phyloP scores from a whole-genome alignment of 2,113 vertebrate species.

The Pseudopodoces humilis region DNA sequence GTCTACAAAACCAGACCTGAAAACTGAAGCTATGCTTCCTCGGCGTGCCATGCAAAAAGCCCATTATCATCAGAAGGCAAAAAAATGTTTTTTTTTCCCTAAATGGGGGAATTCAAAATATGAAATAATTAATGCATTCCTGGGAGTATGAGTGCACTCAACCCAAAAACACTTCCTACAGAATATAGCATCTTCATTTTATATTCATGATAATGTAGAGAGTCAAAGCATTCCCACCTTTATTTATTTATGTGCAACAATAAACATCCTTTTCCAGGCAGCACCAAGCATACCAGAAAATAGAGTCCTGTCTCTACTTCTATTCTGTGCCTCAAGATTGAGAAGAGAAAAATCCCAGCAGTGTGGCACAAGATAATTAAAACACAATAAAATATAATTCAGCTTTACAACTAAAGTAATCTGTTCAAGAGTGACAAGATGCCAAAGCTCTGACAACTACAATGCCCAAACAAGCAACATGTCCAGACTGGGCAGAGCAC shows the following conservation, averaged over 20 bases:
- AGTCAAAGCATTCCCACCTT: neutral
- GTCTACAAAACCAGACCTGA: neutral
- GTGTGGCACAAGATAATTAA: neutral
- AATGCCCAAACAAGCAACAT: neutral
- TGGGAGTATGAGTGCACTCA: neutral
- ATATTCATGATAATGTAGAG: neutral
- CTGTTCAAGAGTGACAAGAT: neutral
- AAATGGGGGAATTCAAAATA: neutral
- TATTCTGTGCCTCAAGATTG: neutral
- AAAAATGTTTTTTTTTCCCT: neutral
- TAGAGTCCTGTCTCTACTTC: neutral
- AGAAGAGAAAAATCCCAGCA: neutral
- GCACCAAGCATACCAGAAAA: neutral
- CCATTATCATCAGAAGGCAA: neutral
- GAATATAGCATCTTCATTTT: neutral
- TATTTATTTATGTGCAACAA: neutral
- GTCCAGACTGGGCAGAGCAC: neutral
- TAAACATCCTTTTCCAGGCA: neutral
- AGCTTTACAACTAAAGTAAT: constrained; percentile 23
- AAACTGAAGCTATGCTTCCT: neutral
- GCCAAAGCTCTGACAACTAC: constrained; percentile 16
- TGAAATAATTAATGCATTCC: neutral
- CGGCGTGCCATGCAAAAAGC: neutral
- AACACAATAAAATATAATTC: neutral
- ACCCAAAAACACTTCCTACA: neutral